phyloP scores from a whole-genome alignment of 2,113 vertebrate species.

The Tursiops truncatus region DNA sequence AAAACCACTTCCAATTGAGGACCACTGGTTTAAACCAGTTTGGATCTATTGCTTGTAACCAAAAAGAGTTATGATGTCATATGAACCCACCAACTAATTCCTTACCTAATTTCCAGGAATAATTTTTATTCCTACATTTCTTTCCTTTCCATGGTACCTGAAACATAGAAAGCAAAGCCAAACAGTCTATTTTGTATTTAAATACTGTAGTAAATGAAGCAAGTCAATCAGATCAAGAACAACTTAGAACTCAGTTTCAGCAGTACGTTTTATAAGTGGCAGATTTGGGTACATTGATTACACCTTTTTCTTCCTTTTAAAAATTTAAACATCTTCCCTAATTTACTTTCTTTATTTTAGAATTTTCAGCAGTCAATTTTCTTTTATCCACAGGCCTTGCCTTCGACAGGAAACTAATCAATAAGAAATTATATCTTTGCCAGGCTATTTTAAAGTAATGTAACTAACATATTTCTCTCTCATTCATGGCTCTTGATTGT shows the following conservation, averaged over 20 bases:
- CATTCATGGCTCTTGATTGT: constrained; percentile 61
- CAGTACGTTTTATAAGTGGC: not conserved
- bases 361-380: constrained; percentile 75
- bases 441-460: constrained; percentile 75
- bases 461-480: constrained; percentile 78
- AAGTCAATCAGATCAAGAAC: constrained; percentile 60
- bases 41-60: not conserved
- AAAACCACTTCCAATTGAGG: not conserved
- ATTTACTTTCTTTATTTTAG: constrained; percentile 75
- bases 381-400: constrained; percentile 67
- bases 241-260: not conserved
- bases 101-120: not conserved
- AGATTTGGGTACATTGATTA: constrained; percentile 72
- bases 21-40: not conserved
- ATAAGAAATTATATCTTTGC: constrained; percentile 82
- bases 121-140: not conserved
- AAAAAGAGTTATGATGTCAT: not conserved
- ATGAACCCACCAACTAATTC: not conserved
- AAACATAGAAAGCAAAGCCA: not conserved
- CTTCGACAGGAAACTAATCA: constrained; percentile 75
- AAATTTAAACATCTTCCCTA: constrained; percentile 71
- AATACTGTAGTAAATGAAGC: constrained; percentile 32
- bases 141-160: not conserved
- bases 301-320: constrained; percentile 54
- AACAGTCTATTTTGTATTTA: not conserved